Conservation (phyloP, 2,797 vertebrate species). For the Craterocephalus amniculus region DNA sequence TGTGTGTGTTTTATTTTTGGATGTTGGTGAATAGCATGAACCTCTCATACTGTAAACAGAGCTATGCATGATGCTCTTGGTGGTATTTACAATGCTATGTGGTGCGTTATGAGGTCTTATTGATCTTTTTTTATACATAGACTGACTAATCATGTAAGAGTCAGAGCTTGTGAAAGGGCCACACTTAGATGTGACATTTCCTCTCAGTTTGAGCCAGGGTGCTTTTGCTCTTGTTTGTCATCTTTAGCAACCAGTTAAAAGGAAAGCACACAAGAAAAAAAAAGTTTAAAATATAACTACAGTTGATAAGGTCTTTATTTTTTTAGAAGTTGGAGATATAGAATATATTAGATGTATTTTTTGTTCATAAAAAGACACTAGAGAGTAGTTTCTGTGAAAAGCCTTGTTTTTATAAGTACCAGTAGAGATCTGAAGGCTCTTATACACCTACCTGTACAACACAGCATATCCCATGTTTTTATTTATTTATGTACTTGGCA, state of each 20-base stretch:
- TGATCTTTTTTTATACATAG: conserved; percentile 21
- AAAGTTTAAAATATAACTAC: conserved; percentile 5
- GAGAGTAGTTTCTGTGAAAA: too few species aligned
- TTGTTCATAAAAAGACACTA: neutral
- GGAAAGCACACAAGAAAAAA: conserved; percentile 25
- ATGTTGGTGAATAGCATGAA: conserved; percentile 54
- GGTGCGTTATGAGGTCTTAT: conserved; percentile 1
- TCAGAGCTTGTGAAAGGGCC: neutral
- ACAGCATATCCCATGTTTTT: neutral
- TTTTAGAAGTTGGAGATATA: neutral
- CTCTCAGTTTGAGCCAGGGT: neutral
- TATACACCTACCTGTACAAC: neutral
- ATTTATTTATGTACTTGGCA: conserved; percentile 12
- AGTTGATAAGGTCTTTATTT: neutral
- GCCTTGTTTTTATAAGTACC: neutral
- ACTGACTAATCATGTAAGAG: conserved; percentile 1
- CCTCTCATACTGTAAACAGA: conserved; percentile 38
- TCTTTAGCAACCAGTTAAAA: neutral
- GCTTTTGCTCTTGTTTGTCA: neutral
- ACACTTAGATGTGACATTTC: conserved; percentile 13
- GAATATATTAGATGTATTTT: conserved; percentile 8
- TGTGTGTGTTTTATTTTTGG: conserved; percentile 50
- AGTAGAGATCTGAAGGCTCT: neutral
- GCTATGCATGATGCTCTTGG: conserved; percentile 29
- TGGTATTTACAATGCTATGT: conserved; percentile 6